phyloP scores from a whole-genome alignment of 2,797 vertebrate species.

The Sebastes matsubarae region DNA sequence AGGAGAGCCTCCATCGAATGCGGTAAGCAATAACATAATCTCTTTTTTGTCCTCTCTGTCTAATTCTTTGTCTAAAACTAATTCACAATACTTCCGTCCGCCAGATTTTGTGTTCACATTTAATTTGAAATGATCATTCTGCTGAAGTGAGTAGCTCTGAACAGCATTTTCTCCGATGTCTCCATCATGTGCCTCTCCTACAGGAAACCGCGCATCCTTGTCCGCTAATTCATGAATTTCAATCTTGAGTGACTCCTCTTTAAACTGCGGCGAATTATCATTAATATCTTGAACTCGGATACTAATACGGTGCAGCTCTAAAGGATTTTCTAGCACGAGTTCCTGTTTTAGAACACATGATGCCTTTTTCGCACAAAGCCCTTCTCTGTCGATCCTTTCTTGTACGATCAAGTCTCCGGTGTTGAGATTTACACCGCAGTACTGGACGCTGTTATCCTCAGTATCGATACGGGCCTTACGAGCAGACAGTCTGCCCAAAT shows the following conservation, averaged over 20 bases:
- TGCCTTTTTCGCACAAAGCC: conserved; percentile 58
- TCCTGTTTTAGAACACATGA: conserved; percentile 78
- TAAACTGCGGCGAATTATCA: conserved; percentile 80
- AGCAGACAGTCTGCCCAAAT: conserved; percentile 34
- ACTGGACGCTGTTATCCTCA: conserved; percentile 29
- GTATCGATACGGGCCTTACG: conserved; percentile 63
- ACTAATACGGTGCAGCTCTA: conserved; percentile 76
- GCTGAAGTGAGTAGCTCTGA: conserved; percentile 34
- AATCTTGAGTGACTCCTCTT: conserved; percentile 63
- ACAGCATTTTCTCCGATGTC: conserved; percentile 79
- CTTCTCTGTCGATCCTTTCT: conserved; percentile 69
- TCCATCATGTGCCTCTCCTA: conserved; percentile 75
- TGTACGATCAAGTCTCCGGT: conserved; percentile 60
- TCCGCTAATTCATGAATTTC: conserved; percentile 70
- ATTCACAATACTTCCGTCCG: conserved; percentile 35
- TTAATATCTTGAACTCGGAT: conserved; percentile 80
- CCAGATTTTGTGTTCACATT: neutral
- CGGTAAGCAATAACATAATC: too few species aligned
- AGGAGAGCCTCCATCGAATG: too few species aligned
- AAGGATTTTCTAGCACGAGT: conserved; percentile 77
- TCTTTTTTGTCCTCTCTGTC: too few species aligned
- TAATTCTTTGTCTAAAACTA: neutral
- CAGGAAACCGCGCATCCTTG: conserved; percentile 58
- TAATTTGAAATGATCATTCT: conserved; percentile 52
- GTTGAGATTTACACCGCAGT: conserved; percentile 41